Evolutionary conservation across 2,888 invertebrate species (phyloP).

Genomic region (Ethmia dodecea): DNA sequence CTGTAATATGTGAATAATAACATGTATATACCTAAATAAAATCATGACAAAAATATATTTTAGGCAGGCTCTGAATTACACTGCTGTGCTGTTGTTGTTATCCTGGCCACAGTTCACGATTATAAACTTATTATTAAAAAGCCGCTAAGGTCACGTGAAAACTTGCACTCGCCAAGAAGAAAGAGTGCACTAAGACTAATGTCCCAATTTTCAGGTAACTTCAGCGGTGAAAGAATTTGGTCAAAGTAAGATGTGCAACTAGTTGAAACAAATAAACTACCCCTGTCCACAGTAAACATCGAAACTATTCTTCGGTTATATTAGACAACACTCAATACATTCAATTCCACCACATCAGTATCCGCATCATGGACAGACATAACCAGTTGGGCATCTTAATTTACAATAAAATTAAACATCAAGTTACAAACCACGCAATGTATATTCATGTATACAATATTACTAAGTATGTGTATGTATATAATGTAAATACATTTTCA

Average conservation of each 20-base stretch:
- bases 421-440: constrained; percentile 77
- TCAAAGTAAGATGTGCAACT: constrained; percentile 74
- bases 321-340: constrained; percentile 37
- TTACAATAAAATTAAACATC: constrained; percentile 71
- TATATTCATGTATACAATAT: constrained; percentile 76
- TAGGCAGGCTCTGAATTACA: constrained; percentile 75
- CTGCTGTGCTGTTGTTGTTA: constrained; percentile 71
- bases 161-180: constrained; percentile 45
- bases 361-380: constrained; percentile 47
- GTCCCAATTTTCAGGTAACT: constrained; percentile 59
- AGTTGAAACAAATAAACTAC: constrained; percentile 46
- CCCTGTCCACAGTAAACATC: constrained; percentile 46
- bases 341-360: constrained; percentile 54
- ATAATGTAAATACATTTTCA: constrained; percentile 77
- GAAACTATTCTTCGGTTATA: constrained; percentile 30
- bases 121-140: constrained; percentile 68
- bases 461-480: constrained; percentile 73
- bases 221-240: constrained; percentile 59
- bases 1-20: constrained; percentile 78
- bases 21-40: constrained; percentile 78
- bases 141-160: constrained; percentile 61
- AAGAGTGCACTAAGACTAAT: constrained; percentile 45
- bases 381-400: constrained; percentile 70
- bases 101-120: constrained; percentile 74
- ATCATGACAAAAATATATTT: constrained; percentile 78